These are phyloP conservation scores for Drosophila burlai DNA, from an alignment of 1,140 invertebrate species.

Conservation along the genomic window DNA sequence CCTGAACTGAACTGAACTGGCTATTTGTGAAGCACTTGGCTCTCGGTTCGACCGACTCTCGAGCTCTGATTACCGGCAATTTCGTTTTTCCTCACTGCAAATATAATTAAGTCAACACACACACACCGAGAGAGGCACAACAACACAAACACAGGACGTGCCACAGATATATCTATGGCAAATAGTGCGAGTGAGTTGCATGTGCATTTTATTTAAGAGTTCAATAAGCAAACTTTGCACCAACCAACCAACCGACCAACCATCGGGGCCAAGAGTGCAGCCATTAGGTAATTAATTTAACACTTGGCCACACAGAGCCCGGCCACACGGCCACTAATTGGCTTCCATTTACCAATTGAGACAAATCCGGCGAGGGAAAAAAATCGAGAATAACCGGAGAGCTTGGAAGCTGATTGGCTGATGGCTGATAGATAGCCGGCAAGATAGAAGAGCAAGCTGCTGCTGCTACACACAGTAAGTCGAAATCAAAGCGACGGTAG, in stretches of 20 bases:
- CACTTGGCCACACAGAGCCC: conserved; percentile 61
- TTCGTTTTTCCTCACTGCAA: conserved; percentile 68
- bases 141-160: conserved; percentile 26
- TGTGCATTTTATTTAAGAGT: conserved; percentile 75
- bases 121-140: conserved; percentile 8
- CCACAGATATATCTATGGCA: conserved; percentile 43
- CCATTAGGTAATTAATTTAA: conserved; percentile 83
- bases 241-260: background rate
- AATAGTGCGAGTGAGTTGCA: conserved; percentile 43
- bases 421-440: conserved; percentile 9
- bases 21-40: conserved; percentile 75
- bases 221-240: conserved; percentile 62
- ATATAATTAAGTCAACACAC: conserved; percentile 73
- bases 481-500: conserved; percentile 50
- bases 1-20: conserved; percentile 43
- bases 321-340: conserved; percentile 65
- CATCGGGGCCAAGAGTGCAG: conserved; percentile 36
- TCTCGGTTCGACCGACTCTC: conserved; percentile 39
- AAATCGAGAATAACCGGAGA: conserved; percentile 20
- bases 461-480: conserved; percentile 18
- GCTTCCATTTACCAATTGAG: conserved; percentile 72
- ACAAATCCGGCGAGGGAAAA: conserved; percentile 23
- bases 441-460: background rate
- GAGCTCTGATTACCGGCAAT: conserved; percentile 73
- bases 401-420: conserved; percentile 3